These are phyloP conservation scores for Catharus ustulatus DNA, from an alignment of 2,797 vertebrate species.

Conservation along the genomic window DNA sequence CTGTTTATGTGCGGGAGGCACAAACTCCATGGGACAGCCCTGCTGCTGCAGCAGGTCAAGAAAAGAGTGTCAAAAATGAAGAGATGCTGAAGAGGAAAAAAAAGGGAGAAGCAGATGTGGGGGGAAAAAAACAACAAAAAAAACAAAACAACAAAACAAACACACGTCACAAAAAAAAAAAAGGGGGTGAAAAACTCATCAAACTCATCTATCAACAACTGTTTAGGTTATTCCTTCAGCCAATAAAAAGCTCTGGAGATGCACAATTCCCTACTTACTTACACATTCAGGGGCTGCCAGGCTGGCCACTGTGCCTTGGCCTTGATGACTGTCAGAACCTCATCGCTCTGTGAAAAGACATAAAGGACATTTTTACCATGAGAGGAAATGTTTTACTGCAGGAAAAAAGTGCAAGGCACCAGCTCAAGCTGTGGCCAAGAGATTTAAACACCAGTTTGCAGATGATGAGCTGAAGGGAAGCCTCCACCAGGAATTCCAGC, in stretches of 20 bases:
- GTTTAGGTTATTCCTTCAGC: background rate
- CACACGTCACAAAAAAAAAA: background rate
- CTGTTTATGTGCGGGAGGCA: background rate
- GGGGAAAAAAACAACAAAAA: background rate
- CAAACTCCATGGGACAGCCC: background rate
- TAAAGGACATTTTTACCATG: slow-evolving; percentile 1
- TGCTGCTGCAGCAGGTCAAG: background rate
- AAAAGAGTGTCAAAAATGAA: background rate
- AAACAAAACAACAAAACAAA: background rate
- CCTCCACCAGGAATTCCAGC: background rate
- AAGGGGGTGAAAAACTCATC: background rate
- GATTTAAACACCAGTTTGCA: background rate
- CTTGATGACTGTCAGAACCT: slow-evolving; percentile 98
- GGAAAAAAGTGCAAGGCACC: background rate
- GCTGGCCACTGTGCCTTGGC: slow-evolving; percentile 99
- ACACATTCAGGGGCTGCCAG: slow-evolving; percentile 97
- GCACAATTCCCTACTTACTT: slow-evolving; percentile 78
- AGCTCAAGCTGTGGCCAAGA: background rate
- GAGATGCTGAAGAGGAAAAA: background rate
- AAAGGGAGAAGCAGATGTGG: background rate
- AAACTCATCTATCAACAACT: background rate
- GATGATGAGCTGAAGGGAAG: background rate
- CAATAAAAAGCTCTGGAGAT: background rate
- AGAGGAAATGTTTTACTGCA: background rate
- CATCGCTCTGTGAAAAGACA: slow-evolving; percentile 87